Evolutionary conservation across 1,140 invertebrate genomes (phyloP).

Genomic region (Drosophila sucinea): DNA sequence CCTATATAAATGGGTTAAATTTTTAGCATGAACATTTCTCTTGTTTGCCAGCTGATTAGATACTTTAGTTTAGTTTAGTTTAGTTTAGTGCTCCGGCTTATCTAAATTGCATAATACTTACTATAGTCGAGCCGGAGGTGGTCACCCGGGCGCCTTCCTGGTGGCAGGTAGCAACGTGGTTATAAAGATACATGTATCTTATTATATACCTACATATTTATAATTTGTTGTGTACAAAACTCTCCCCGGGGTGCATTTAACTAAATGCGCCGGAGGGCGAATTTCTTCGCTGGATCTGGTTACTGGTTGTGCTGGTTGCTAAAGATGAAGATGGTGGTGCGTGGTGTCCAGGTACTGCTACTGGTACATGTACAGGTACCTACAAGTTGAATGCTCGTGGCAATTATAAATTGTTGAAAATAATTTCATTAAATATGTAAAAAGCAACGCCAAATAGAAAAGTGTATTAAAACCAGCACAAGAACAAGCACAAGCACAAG

Average conservation of each 20-base stretch:
- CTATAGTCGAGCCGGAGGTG: not conserved
- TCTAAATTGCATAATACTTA: slow-evolving; percentile 1
- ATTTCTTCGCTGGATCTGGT: not conserved
- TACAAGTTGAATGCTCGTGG: slow-evolving; percentile 58
- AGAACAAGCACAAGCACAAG: not conserved
- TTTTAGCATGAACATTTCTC: not conserved
- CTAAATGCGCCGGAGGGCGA: slow-evolving; percentile 54
- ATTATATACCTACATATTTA: slow-evolving; percentile 33
- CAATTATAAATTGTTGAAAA: slow-evolving; percentile 82
- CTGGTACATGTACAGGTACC: slow-evolving; percentile 3
- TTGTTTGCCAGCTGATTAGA: not conserved
- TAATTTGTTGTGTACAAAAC: slow-evolving; percentile 69
- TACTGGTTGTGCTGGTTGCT: not conserved
- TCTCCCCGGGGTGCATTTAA: slow-evolving; percentile 75
- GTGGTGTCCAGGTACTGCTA: slow-evolving; percentile 5
- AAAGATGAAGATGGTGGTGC: slow-evolving; percentile 10
- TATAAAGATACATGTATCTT: slow-evolving; percentile 30
- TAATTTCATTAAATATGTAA: slow-evolving; percentile 82
- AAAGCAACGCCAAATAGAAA: slow-evolving; percentile 66
- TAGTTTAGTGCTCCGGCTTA: not conserved
- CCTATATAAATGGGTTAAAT: too few species aligned
- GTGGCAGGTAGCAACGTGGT: not conserved
- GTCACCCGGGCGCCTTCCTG: not conserved
- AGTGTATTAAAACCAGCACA: slow-evolving; percentile 50
- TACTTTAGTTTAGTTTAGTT: not conserved